Evolutionary conservation across 2,797 vertebrate species (phyloP).

Genomic region (Danio choprae): DNA sequence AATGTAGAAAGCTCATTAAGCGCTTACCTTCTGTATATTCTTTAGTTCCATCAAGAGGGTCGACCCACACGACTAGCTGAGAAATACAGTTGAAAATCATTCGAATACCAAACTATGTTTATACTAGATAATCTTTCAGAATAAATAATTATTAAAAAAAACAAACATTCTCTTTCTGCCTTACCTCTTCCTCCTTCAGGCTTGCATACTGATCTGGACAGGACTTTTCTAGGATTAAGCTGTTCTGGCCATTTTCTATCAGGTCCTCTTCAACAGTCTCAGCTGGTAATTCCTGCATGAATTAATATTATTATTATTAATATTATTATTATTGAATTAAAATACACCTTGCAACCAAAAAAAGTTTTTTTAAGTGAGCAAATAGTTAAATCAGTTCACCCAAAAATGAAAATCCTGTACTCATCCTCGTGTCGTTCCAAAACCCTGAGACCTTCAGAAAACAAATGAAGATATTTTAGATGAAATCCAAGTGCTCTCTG

Average conservation of each 20-base stretch:
- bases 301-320: too few relatives aligned
- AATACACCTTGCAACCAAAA: not conserved
- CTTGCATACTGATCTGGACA: conserved; percentile 86
- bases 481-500: too few relatives aligned
- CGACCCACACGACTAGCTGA: conserved; percentile 97
- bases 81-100: conserved; percentile 23
- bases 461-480: too few relatives aligned
- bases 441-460: too few relatives aligned
- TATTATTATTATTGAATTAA: not conserved
- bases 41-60: conserved; percentile 97
- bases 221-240: conserved; percentile 85
- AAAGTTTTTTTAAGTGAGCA: too few relatives aligned
- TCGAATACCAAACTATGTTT: not conserved
- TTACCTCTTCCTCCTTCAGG: conserved; percentile 94
- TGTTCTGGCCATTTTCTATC: conserved; percentile 85
- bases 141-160: not conserved
- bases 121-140: not conserved
- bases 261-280: conserved; percentile 85
- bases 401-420: too few relatives aligned
- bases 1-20: not conserved
- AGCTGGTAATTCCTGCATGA: conserved; percentile 83
- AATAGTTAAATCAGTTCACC: too few relatives aligned
- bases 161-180: not conserved
- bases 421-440: too few relatives aligned
- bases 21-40: conserved; percentile 95